These are phyloP conservation scores for Hydrozoanthus tunicans DNA, from an alignment of 64 coral and sea anemone species.

Conservation along the genomic window DNA sequence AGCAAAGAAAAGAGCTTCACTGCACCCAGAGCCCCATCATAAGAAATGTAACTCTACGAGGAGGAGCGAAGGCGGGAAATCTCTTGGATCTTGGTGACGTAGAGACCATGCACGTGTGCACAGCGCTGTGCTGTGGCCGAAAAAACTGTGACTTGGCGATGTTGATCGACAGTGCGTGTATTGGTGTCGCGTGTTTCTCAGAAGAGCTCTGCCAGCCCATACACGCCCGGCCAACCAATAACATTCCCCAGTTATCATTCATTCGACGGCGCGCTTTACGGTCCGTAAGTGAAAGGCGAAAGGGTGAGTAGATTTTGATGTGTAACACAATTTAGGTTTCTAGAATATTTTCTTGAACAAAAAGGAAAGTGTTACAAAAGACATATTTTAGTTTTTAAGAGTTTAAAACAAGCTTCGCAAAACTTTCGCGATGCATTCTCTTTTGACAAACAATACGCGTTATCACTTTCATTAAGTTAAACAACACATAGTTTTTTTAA, in stretches of 20 bases:
- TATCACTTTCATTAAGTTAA: too few species aligned
- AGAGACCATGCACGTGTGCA: slow-evolving; percentile 95
- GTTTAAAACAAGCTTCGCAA: too few species aligned
- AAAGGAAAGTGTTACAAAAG: too few species aligned
- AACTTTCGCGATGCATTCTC: too few species aligned
- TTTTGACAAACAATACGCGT: too few species aligned
- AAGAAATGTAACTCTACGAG: slow-evolving; percentile 88
- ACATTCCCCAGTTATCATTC: slow-evolving; percentile 83
- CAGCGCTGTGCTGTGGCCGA: slow-evolving; percentile 84
- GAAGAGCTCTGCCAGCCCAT: slow-evolving; percentile 92
- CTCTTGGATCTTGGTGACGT: slow-evolving; percentile 88
- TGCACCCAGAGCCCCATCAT: slow-evolving; percentile 94
- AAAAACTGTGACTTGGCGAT: slow-evolving; percentile 93
- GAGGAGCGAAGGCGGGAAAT: slow-evolving; percentile 92
- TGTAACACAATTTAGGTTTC: too few species aligned
- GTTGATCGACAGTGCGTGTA: slow-evolving; percentile 89
- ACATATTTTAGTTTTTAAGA: too few species aligned
- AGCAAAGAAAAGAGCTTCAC: slow-evolving; percentile 75
- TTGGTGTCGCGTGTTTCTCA: slow-evolving; percentile 90
- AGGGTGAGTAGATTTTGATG: slow-evolving; percentile 21
- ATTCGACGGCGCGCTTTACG: slow-evolving; percentile 80
- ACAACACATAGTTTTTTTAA: too few species aligned
- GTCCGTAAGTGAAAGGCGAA: slow-evolving; percentile 57
- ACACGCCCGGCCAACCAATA: slow-evolving; percentile 74
- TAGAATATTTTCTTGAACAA: too few species aligned